These are phyloP conservation scores for Orius insidiosus DNA, from an alignment of 1,140 invertebrate species.

Conservation along the genomic window DNA sequence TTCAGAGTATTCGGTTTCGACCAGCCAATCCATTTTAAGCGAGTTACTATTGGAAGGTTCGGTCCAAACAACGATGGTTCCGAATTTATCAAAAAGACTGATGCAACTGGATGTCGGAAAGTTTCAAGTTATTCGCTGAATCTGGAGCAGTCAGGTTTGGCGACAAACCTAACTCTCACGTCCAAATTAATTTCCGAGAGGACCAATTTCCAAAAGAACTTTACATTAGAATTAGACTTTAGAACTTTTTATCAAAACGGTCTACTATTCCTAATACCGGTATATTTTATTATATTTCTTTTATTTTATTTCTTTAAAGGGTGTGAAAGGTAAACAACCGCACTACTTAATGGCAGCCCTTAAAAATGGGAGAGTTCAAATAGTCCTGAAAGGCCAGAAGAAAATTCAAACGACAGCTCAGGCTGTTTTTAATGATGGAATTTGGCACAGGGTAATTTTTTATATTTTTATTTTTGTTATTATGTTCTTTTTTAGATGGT, in stretches of 20 bases:
- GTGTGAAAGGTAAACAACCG: slow-evolving; percentile 40
- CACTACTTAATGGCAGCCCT: slow-evolving; percentile 57
- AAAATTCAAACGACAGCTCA: slow-evolving; percentile 42
- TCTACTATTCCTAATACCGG: slow-evolving; percentile 54
- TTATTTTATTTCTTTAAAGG: slow-evolving; percentile 28
- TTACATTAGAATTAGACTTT: slow-evolving; percentile 63
- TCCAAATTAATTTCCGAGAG: slow-evolving; percentile 43
- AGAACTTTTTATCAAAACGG: slow-evolving; percentile 73
- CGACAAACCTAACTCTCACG: slow-evolving; percentile 57
- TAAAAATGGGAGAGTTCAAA: slow-evolving; percentile 46
- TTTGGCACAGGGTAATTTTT: slow-evolving; percentile 69
- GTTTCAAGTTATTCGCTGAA: slow-evolving; percentile 52
- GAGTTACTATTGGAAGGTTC: slow-evolving; percentile 50
- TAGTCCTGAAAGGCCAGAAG: slow-evolving; percentile 46
- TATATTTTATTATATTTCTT: slow-evolving; percentile 23
- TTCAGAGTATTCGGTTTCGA: slow-evolving; percentile 43
- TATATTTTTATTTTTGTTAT: too few species aligned
- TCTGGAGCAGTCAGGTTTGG: slow-evolving; percentile 69
- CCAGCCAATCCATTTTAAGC: slow-evolving; percentile 41
- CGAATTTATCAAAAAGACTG: slow-evolving; percentile 1
- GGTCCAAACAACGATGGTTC: slow-evolving; percentile 25
- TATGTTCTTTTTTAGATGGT: slow-evolving; percentile 32
- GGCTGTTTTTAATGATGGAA: slow-evolving; percentile 54
- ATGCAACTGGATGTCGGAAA: slow-evolving; percentile 35
- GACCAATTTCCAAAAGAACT: slow-evolving; percentile 48